These are phyloP conservation scores for Microcebus jonahi DNA, from an alignment of 2,113 vertebrate genomes.

Conservation along the genomic window DNA sequence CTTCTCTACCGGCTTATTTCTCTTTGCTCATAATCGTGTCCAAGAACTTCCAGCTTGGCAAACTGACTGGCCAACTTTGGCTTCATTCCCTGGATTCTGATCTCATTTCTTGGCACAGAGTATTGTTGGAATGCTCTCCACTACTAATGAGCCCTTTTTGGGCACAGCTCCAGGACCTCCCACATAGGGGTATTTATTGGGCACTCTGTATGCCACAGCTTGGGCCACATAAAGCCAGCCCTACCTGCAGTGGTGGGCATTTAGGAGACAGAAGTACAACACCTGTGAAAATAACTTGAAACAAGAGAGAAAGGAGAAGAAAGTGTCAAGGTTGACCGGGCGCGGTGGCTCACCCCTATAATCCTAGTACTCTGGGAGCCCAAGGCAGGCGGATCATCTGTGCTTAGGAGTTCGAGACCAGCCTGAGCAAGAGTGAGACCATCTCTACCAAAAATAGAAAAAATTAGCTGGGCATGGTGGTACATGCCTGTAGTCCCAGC, in stretches of 20 bases:
- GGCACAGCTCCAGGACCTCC: slow-evolving; percentile 62
- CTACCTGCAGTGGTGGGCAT: neutral
- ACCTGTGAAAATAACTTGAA: neutral
- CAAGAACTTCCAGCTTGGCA: slow-evolving; percentile 58
- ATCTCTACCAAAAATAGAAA: too few relatives aligned
- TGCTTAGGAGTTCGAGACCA: too few relatives aligned
- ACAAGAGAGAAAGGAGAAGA: neutral
- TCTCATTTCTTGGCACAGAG: slow-evolving; percentile 46
- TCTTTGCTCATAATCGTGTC: neutral
- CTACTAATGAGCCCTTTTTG: slow-evolving; percentile 42
- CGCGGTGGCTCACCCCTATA: too few relatives aligned
- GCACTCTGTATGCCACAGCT: neutral
- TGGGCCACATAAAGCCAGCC: neutral
- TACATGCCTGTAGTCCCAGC: too few relatives aligned
- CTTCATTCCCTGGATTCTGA: slow-evolving; percentile 64
- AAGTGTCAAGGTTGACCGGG: neutral
- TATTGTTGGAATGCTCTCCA: slow-evolving; percentile 4
- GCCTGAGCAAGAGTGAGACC: too few relatives aligned
- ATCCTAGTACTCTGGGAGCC: too few relatives aligned
- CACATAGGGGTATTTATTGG: neutral
- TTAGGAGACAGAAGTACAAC: neutral
- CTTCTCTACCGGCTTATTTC: neutral
- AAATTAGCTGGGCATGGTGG: too few relatives aligned
- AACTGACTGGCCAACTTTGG: slow-evolving; percentile 36
- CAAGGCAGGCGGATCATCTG: too few relatives aligned